phyloP scores from a whole-genome alignment of 2,888 invertebrate species.

The Galeopsomyia nigrocyanea region DNA sequence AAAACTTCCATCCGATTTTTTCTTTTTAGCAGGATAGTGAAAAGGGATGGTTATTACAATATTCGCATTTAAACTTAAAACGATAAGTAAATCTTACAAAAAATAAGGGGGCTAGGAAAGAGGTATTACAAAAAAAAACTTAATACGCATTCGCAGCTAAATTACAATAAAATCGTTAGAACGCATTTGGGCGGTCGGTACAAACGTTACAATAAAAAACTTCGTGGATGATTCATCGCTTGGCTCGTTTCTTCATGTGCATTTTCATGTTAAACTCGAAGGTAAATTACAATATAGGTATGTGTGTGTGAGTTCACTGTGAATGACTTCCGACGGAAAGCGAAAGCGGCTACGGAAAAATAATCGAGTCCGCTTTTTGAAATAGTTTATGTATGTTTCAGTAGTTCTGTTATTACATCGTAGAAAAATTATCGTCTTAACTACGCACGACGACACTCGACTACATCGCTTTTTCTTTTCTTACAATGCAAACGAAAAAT shows the following conservation, averaged over 20 bases:
- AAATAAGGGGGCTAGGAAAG: background rate
- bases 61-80: conserved; percentile 40
- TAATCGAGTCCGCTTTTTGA: conserved; percentile 6
- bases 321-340: conserved; percentile 11
- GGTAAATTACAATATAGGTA: background rate
- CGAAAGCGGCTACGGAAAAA: conserved; percentile 10
- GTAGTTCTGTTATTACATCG: conserved; percentile 45
- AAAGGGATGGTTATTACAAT: conserved; percentile 27
- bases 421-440: conserved; percentile 56
- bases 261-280: conserved; percentile 17
- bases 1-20: conserved; percentile 33
- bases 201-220: conserved; percentile 34
- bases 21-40: conserved; percentile 20
- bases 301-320: background rate
- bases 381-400: conserved; percentile 8
- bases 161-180: conserved; percentile 46
- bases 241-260: conserved; percentile 13
- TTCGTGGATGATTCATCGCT: conserved; percentile 36
- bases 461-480: conserved; percentile 24
- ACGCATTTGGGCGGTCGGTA: conserved; percentile 34
- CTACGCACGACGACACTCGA: conserved; percentile 24
- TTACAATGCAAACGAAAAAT: conserved; percentile 7
- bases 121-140: conserved; percentile 38
- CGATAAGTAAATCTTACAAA: conserved; percentile 43
- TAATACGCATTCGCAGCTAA: conserved; percentile 39